phyloP scores from a whole-genome alignment of 2,113 vertebrate species.

The Zosterops borbonicus region DNA sequence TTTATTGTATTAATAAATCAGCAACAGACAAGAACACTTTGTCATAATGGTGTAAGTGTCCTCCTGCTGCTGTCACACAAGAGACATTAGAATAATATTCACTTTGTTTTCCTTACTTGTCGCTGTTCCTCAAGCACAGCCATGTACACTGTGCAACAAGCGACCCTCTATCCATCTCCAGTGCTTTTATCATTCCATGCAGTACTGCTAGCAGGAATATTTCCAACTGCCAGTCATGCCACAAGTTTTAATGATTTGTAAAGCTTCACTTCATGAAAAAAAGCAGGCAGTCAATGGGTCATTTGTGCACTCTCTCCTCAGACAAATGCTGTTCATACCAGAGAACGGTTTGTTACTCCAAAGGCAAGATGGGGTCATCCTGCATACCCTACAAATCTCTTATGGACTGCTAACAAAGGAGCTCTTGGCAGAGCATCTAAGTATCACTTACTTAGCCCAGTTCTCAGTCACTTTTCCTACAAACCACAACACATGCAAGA shows the following conservation, averaged over 20 bases:
- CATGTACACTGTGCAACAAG: background rate
- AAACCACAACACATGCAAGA: background rate
- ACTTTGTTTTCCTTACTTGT: slow-evolving; percentile 11
- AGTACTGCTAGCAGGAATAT: background rate
- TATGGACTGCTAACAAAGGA: background rate
- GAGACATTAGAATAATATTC: background rate
- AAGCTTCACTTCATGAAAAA: background rate
- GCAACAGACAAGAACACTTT: too few relatives aligned
- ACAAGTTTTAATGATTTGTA: background rate
- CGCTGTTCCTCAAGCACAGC: background rate
- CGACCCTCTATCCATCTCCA: background rate
- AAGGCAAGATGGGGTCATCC: background rate
- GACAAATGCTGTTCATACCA: background rate
- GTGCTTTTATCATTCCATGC: background rate
- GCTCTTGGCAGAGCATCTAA: background rate
- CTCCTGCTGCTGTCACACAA: background rate
- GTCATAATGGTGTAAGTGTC: too few relatives aligned
- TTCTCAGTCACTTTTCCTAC: background rate
- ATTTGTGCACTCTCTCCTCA: background rate
- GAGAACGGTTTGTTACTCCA: background rate
- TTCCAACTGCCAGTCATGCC: background rate
- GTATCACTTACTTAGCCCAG: background rate
- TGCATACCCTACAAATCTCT: background rate
- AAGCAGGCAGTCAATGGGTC: background rate
- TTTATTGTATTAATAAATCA: too few relatives aligned